phyloP scores from a whole-genome alignment of 2,113 vertebrate genomes.

The Illadopsis cleaveri region DNA sequence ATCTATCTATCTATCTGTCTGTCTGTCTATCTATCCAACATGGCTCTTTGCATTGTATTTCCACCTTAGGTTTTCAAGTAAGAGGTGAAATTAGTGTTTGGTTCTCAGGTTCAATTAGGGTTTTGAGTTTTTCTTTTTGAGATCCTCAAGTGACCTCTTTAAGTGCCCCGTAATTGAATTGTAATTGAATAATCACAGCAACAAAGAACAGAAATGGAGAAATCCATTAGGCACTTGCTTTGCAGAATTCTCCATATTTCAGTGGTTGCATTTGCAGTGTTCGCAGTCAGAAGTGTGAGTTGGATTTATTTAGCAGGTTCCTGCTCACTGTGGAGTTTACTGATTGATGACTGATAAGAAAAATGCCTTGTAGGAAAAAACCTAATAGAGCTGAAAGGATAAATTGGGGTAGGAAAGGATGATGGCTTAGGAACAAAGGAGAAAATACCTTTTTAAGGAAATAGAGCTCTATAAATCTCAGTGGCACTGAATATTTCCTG shows the following conservation, averaged over 20 bases:
- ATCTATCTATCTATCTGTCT: neutral
- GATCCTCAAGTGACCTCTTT: neutral
- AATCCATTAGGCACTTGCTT: neutral
- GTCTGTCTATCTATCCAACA: neutral
- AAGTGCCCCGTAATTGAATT: neutral
- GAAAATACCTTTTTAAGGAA: neutral
- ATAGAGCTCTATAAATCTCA: neutral
- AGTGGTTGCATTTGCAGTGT: neutral
- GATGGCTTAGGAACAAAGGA: neutral
- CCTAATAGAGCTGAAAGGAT: neutral
- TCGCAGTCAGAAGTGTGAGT: neutral
- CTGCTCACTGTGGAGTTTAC: neutral
- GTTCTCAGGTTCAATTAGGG: neutral
- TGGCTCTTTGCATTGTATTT: neutral
- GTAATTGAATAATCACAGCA: neutral
- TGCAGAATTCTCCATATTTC: neutral
- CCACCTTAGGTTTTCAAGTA: neutral
- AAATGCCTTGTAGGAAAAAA: neutral
- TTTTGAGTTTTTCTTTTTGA: neutral
- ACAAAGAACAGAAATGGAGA: neutral
- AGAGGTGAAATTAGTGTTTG: neutral
- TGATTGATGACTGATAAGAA: neutral
- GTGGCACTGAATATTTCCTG: neutral
- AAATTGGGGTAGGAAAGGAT: neutral
- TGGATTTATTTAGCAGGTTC: neutral